Conservation (phyloP, 2,888 invertebrate genomes). For the Ecdyonurus torrentis region DNA sequence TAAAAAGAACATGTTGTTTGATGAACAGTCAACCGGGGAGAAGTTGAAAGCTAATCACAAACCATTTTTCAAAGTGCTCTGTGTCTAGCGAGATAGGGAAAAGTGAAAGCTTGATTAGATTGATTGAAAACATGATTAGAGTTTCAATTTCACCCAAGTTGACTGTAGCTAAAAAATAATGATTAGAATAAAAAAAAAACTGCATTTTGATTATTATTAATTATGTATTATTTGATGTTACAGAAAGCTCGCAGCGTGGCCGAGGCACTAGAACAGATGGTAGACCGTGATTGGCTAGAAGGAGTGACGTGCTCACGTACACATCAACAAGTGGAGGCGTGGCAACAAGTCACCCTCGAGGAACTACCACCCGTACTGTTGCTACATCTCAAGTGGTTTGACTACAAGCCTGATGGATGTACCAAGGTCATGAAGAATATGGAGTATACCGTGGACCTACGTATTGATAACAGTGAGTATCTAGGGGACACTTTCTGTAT, state of each 20-base stretch:
- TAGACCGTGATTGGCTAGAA: conserved; percentile 68
- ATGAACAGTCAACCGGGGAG: too few species aligned
- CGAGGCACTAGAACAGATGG: conserved; percentile 73
- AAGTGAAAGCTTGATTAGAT: not conserved
- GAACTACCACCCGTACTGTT: conserved; percentile 78
- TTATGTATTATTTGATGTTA: too few species aligned
- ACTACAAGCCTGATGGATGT: conserved; percentile 71
- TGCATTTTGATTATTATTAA: too few species aligned
- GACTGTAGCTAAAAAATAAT: too few species aligned
- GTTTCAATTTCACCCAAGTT: too few species aligned
- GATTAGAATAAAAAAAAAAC: too few species aligned
- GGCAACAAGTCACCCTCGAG: conserved; percentile 78
- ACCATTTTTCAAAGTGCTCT: not conserved
- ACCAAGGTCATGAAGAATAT: conserved; percentile 85
- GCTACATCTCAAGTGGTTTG: conserved; percentile 88
- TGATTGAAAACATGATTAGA: not conserved
- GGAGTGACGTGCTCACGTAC: conserved; percentile 71
- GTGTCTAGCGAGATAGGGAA: too few species aligned
- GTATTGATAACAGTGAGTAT: conserved; percentile 69
- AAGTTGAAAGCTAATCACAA: not conserved
- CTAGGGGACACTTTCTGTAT: too few species aligned
- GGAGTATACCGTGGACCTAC: conserved; percentile 76
- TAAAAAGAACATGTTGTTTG: too few species aligned
- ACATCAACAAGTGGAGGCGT: conserved; percentile 69
- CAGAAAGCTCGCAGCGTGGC: conserved; percentile 69